phyloP scores from a whole-genome alignment of 2,797 vertebrate genomes.

The Halcyon badia region DNA sequence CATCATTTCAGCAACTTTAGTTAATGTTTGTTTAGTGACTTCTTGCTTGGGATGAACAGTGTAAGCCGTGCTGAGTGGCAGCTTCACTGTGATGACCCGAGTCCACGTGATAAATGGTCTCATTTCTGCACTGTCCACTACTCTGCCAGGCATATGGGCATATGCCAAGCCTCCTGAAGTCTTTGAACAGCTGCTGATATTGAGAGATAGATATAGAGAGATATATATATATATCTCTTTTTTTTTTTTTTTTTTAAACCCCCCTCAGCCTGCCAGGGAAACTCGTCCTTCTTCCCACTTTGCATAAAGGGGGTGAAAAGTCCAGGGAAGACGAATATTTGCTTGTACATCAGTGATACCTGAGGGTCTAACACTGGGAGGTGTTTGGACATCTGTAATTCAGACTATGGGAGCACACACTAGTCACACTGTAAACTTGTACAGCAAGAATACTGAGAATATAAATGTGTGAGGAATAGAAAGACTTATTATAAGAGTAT shows the following conservation, averaged over 20 bases:
- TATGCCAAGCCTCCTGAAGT: conserved; percentile 39
- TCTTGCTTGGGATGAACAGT: not conserved
- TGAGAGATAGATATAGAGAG: too few relatives aligned
- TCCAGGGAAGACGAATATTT: not conserved
- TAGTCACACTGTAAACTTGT: not conserved
- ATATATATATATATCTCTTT: too few relatives aligned
- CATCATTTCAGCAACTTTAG: conserved; percentile 26
- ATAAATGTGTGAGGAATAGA: not conserved
- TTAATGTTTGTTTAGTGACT: not conserved
- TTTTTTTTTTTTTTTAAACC: not conserved
- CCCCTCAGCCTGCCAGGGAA: not conserved
- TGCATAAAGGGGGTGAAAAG: not conserved
- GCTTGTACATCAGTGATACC: not conserved
- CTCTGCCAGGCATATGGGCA: conserved; percentile 22
- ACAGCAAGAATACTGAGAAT: not conserved
- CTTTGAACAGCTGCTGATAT: conserved; percentile 48
- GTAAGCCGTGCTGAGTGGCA: accelerated
- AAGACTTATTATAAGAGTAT: not conserved
- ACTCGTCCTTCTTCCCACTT: not conserved
- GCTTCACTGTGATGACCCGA: not conserved
- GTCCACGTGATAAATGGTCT: conserved; percentile 24
- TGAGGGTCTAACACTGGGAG: not conserved
- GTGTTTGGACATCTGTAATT: not conserved
- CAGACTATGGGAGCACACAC: not conserved
- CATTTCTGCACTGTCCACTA: not conserved